phyloP scores from a whole-genome alignment of 2,113 vertebrate genomes.

The Cochlearius cochlearius region DNA sequence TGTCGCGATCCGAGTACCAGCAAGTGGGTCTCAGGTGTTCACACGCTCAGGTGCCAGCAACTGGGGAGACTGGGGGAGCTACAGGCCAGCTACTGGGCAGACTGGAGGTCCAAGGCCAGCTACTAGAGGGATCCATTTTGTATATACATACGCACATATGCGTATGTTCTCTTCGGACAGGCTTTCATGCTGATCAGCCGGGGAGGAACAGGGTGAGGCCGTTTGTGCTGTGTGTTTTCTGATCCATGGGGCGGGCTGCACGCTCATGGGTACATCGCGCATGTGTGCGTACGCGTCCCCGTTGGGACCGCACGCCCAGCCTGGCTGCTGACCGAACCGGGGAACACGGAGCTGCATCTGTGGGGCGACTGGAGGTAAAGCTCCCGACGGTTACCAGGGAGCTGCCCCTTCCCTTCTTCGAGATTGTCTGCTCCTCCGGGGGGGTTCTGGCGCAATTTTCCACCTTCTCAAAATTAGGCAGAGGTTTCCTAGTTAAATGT shows the following conservation, averaged over 20 bases:
- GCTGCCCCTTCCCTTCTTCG: background rate
- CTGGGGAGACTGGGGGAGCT: background rate
- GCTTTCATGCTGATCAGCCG: background rate
- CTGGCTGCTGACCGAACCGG: background rate
- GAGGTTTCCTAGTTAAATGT: background rate
- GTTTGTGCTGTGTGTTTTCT: background rate
- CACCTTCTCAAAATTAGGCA: background rate
- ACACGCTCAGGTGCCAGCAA: background rate
- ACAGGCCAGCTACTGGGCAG: background rate
- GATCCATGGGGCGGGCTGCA: background rate
- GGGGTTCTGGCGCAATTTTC: background rate
- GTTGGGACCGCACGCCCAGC: fast-evolving
- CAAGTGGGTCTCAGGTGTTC: background rate
- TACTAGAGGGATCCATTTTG: too few relatives aligned
- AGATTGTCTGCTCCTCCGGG: background rate
- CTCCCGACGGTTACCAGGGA: background rate
- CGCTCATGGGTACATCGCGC: background rate
- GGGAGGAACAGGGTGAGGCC: background rate
- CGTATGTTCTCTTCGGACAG: background rate
- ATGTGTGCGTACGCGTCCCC: too few relatives aligned
- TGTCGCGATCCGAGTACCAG: background rate
- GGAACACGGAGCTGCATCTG: background rate
- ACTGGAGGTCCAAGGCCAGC: background rate
- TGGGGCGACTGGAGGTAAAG: background rate
- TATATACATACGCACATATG: background rate